Evolutionary conservation across 2,113 vertebrate genomes (phyloP), one percentile per base, ranked within the genome.

Genomic region (Oreochromis aureus): DNA sequence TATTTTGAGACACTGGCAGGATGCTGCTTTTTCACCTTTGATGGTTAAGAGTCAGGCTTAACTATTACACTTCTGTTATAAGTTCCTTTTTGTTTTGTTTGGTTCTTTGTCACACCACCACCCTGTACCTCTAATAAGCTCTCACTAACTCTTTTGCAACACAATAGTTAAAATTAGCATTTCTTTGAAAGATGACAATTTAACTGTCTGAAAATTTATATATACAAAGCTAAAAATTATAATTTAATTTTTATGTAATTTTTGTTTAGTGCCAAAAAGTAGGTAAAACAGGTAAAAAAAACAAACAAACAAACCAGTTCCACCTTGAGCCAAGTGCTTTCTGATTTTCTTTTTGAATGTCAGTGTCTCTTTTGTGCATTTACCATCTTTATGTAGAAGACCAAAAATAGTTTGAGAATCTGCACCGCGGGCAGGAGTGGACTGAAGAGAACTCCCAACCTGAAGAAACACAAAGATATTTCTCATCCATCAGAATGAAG

Each of bases 381-480:
- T 89, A 99, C 98, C 98, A 97, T 98, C 93, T 99, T 99, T 51
- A 98, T 86, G 18, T 98, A 98, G 94, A 99, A 99, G 11, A 99
- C 86, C 10, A 98, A 86, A 81, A 98, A 71, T 58, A 99, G 96
- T 91, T 99, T 99, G 87, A 98, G 16, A 2, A 95, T 92, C 95
- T 99, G 98, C 79, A 98, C 79, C 0, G 90, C 97, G 0, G 97
- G 98, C 51, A 99, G 94, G 7, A 99, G 91, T 0, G 98, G 98
- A 3, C 95, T 93, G 9, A 98, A 99, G 87, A 99, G 93, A 27
- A 98, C 24, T 0, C 98, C 98, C 91, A 99, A 88, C 98, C 98
- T 99, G 92, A 11, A 92, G 69, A 93, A 36, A 69, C 36, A 89
- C 18, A 82, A 36, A 9, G 5, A 39, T 22, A 4, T 22, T 4